Percentiles rank a stretch among this genome's conserved stretches.
These are phyloP conservation scores for Anniella stebbinsi DNA, from an alignment of 2,797 vertebrate species.

Conservation along the genomic window DNA sequence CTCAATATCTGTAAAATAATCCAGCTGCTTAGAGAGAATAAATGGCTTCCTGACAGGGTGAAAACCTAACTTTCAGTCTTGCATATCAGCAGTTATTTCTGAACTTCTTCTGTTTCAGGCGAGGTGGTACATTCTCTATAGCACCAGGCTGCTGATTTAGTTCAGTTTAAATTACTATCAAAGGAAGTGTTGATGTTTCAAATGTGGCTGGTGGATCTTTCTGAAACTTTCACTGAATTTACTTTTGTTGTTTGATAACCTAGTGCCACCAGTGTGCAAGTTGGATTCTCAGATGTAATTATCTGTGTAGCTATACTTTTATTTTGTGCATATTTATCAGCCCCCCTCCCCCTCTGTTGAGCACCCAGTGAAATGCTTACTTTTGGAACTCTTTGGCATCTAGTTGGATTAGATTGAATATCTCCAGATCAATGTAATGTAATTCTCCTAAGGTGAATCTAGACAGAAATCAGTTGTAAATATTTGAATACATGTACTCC, in stretches of 20 bases:
- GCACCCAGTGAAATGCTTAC: constrained; percentile 1
- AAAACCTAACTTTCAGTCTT: constrained; percentile 37
- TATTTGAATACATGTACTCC: constrained; percentile 9
- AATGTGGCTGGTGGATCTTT: neutral
- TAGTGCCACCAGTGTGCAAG: neutral
- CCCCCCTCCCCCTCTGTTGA: neutral
- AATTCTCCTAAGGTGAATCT: constrained; percentile 24
- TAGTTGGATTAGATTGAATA: constrained; percentile 10
- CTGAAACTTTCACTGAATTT: constrained; percentile 3
- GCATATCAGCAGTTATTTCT: constrained; percentile 31
- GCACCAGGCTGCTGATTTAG: constrained; percentile 24
- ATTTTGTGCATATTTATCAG: neutral
- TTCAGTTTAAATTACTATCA: constrained; percentile 18
- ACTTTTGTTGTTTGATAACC: neutral
- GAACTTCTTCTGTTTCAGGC: constrained; percentile 37
- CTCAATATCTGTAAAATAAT: constrained; percentile 31
- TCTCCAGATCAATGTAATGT: constrained; percentile 8
- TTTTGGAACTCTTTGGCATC: neutral
- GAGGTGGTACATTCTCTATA: constrained; percentile 32
- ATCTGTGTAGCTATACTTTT: neutral
- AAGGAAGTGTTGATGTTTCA: constrained; percentile 18
- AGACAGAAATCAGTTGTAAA: constrained; percentile 34
- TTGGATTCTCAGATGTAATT: neutral
- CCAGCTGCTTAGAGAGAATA: constrained; percentile 40
- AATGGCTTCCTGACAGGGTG: constrained; percentile 23